These are phyloP conservation scores for Arrhamphus sclerolepis DNA, from an alignment of 2,797 vertebrate species.

Conservation along the genomic window DNA sequence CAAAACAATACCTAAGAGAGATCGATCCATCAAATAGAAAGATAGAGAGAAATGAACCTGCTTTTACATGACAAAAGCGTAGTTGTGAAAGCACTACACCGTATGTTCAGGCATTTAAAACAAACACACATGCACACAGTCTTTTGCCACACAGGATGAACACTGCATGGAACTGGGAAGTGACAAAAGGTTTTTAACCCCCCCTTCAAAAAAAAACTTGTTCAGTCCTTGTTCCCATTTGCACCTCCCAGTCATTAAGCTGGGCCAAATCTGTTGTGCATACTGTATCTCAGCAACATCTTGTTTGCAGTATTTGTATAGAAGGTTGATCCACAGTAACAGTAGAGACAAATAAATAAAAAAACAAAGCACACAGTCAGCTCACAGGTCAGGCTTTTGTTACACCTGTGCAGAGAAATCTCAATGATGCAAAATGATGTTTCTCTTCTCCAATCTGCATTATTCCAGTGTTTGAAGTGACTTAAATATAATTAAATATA, in stretches of 20 bases:
- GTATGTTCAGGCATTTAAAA: slow-evolving; percentile 23
- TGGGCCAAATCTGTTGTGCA: slow-evolving; percentile 6
- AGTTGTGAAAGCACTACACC: slow-evolving; percentile 2
- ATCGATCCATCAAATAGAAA: slow-evolving; percentile 18
- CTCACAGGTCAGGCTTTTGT: slow-evolving; percentile 27
- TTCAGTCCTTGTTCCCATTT: slow-evolving; percentile 4
- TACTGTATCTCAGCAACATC: slow-evolving; percentile 14
- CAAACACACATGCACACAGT: slow-evolving; percentile 24
- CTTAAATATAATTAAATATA: slow-evolving; percentile 74
- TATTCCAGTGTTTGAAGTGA: slow-evolving; percentile 81
- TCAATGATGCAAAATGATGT: slow-evolving; percentile 26
- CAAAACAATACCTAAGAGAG: slow-evolving; percentile 7
- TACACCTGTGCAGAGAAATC: slow-evolving; percentile 25
- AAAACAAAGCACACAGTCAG: slow-evolving; percentile 43
- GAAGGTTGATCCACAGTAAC: slow-evolving; percentile 57
- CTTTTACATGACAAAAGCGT: slow-evolving; percentile 14
- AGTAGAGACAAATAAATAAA: slow-evolving; percentile 78
- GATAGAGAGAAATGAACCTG: slow-evolving; percentile 8
- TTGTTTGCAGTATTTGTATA: slow-evolving; percentile 42
- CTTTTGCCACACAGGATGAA: neutral
- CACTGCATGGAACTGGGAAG: slow-evolving; percentile 7
- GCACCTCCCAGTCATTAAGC: slow-evolving; percentile 2
- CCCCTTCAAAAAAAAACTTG: neutral
- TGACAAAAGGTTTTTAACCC: slow-evolving; percentile 12
- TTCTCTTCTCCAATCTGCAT: slow-evolving; percentile 38